Percentiles rank a stretch among this genome's conserved stretches.
Evolutionary conservation across 2,797 vertebrate species (phyloP).

Genomic region (Aplochiton taeniatus): DNA sequence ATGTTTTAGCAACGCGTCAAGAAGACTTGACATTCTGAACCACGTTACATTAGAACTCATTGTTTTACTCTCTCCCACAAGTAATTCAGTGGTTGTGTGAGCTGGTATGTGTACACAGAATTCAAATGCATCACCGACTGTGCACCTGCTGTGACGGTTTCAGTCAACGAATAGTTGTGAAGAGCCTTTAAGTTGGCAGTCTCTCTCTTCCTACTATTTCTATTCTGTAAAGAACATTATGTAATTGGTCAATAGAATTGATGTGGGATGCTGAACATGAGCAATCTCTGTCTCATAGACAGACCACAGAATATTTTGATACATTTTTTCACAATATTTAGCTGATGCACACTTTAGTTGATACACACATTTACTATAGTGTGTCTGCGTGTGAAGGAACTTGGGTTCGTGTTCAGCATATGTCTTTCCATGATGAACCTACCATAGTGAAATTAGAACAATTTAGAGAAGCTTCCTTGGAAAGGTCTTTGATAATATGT

Average conservation of each 20-base stretch:
- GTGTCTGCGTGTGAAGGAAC: no score
- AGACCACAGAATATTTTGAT: no score
- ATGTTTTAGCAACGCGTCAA: conserved; percentile 21
- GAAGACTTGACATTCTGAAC: conserved; percentile 23
- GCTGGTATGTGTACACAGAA: conserved; percentile 16
- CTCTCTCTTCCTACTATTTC: neutral
- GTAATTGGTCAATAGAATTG: no score
- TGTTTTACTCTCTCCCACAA: conserved; percentile 9
- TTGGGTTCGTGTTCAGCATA: neutral
- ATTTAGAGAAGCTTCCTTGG: conserved; percentile 46
- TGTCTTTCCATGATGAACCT: conserved; percentile 51
- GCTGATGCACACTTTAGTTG: no score
- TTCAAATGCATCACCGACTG: conserved; percentile 24
- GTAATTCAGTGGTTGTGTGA: conserved; percentile 34
- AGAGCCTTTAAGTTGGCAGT: neutral
- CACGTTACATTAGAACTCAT: conserved; percentile 17
- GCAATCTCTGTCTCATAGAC: no score
- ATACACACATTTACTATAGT: no score
- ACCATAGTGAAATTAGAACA: conserved; percentile 56
- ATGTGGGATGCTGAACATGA: no score
- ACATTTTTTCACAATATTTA: no score
- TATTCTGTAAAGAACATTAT: no score
- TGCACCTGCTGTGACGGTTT: conserved; percentile 14
- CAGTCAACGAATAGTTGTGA: neutral
- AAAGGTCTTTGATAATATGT: conserved; percentile 22